Percentiles rank a stretch among this genome's conserved stretches.
These are phyloP conservation scores for Pristionchus maxplancki DNA, from an alignment of 2,888 invertebrate species.

Conservation along the genomic window DNA sequence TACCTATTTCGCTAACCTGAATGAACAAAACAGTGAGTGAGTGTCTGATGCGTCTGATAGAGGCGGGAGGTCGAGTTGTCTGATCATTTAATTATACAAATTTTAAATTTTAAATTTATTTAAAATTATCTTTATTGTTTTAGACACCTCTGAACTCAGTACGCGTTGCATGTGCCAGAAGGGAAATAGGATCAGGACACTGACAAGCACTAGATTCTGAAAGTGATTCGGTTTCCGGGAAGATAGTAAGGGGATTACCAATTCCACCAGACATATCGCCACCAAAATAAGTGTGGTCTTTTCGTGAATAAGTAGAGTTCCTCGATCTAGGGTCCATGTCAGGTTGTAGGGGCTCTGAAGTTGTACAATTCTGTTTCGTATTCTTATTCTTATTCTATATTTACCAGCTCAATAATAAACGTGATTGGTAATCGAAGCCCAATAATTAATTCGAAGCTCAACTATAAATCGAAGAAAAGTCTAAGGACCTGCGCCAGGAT, in stretches of 20 bases:
- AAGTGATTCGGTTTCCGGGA: background rate
- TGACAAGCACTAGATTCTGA: background rate
- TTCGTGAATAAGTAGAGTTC: background rate
- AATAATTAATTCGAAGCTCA: too few species aligned
- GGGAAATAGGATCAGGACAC: background rate
- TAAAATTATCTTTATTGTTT: too few species aligned
- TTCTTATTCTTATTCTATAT: too few species aligned
- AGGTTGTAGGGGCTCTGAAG: background rate
- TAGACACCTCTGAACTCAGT: background rate
- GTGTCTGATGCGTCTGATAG: background rate
- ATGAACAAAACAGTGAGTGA: background rate
- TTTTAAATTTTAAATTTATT: background rate
- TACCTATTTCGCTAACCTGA: background rate
- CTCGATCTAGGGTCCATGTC: background rate
- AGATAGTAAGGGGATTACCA: background rate
- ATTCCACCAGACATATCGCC: background rate
- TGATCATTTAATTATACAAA: background rate
- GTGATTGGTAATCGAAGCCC: background rate
- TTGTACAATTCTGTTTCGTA: too few species aligned
- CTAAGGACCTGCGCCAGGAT: background rate
- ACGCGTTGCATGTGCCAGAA: background rate
- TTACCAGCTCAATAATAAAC: too few species aligned
- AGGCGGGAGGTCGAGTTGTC: background rate
- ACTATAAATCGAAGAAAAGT: too few species aligned
- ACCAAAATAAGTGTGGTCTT: background rate